Evolutionary conservation across 2,888 invertebrate species (phyloP).

Genomic region (Leptothorax acervorum): DNA sequence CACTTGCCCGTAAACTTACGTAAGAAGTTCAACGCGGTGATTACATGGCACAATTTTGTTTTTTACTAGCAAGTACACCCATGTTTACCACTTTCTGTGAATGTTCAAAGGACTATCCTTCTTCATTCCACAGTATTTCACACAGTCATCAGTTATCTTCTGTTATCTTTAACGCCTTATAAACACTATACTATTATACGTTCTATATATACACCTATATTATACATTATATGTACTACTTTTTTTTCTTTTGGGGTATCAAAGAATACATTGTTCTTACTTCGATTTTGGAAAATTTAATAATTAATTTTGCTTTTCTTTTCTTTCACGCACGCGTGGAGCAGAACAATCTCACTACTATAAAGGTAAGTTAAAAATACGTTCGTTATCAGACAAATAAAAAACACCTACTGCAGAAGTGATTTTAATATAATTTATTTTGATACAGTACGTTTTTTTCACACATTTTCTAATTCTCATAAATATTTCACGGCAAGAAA

Average conservation of each 20-base stretch:
- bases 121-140: neutral
- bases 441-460: neutral
- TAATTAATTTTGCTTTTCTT: conserved; percentile 10
- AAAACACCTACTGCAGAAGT: neutral
- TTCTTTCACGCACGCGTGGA: conserved; percentile 64
- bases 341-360: conserved; percentile 91
- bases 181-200: neutral
- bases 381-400: neutral
- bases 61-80: neutral
- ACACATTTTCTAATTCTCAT: neutral
- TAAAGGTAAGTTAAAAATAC: conserved; percentile 87
- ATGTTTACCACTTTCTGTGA: neutral
- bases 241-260: neutral
- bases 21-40: conserved; percentile 19
- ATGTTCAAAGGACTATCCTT: neutral
- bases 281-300: neutral
- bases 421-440: neutral
- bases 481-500: neutral
- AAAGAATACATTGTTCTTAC: neutral
- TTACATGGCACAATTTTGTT: neutral
- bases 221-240: neutral
- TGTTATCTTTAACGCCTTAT: neutral
- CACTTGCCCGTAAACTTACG: neutral
- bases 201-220: neutral
- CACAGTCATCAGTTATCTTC: neutral